Evolutionary conservation across 2,888 invertebrate genomes (phyloP).

Genomic region (Scaptomyza reducta): DNA sequence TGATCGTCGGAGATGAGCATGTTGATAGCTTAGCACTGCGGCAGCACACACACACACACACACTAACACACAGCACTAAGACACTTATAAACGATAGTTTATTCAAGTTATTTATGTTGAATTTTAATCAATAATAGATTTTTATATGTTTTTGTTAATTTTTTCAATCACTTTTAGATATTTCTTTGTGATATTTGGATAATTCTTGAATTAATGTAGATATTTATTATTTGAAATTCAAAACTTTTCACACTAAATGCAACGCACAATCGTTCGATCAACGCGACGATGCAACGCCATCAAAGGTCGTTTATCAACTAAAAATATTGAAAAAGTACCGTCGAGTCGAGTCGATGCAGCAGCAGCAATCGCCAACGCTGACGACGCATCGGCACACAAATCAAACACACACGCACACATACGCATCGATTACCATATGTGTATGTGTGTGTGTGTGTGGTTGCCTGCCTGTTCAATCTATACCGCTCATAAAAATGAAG

Average conservation of each 20-base stretch:
- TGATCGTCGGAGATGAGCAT: constrained; percentile 83
- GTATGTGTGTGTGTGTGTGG: background rate
- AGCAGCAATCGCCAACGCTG: no score
- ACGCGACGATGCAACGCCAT: constrained; percentile 82
- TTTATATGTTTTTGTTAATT: no score
- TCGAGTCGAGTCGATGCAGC: no score
- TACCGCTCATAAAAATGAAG: constrained; percentile 68
- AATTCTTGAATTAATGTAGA: background rate
- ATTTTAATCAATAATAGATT: no score
- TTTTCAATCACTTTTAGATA: no score
- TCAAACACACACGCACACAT: constrained; percentile 29
- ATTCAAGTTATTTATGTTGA: no score
- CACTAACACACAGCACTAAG: constrained; percentile 1
- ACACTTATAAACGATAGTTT: background rate
- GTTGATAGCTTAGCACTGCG: constrained; percentile 7
- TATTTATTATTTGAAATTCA: background rate
- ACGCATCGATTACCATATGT: constrained; percentile 20
- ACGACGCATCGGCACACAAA: constrained; percentile 35
- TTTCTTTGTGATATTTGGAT: no score
- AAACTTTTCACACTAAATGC: constrained; percentile 20
- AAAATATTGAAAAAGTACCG: constrained; percentile 81
- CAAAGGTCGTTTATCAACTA: constrained; percentile 84
- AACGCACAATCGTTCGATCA: constrained; percentile 63
- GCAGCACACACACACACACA: constrained; percentile 12
- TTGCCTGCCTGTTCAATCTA: constrained; percentile 36